Conservation (phyloP, 1,140 invertebrate species). For the Ectropis grisescens region DNA sequence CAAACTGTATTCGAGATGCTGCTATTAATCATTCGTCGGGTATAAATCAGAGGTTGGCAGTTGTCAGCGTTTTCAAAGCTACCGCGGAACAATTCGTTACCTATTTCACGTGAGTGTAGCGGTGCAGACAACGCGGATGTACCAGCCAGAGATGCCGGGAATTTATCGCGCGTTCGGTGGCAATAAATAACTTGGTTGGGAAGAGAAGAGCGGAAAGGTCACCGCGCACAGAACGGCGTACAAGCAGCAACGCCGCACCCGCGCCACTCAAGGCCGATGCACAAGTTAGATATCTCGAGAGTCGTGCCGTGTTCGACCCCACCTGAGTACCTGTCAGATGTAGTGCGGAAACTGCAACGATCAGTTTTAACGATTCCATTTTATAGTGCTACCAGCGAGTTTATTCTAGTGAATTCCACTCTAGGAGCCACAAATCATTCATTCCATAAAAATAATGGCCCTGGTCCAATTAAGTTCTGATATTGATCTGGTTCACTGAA, state of each 20-base stretch:
- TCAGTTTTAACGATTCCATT: background rate
- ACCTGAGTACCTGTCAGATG: conserved; percentile 20
- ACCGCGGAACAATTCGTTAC: conserved; percentile 17
- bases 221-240: conserved; percentile 11
- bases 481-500: no score
- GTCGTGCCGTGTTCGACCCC: conserved; percentile 22
- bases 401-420: no score
- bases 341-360: conserved; percentile 8
- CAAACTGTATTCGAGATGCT: no score
- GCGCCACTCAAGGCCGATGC: conserved; percentile 41
- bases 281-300: conserved; percentile 29
- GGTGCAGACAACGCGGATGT: conserved; percentile 28
- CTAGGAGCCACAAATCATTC: no score
- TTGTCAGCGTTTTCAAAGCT: conserved; percentile 4
- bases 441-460: no score
- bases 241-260: conserved; percentile 17
- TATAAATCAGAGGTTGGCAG: no score
- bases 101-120: conserved; percentile 6
- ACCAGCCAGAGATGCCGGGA: conserved; percentile 17
- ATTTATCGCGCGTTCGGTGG: conserved; percentile 25
- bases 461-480: no score
- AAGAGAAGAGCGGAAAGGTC: conserved; percentile 26
- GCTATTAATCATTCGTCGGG: no score
- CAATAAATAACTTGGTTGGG: conserved; percentile 25
- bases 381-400: no score